A percentile compares a stretch with the other conserved stretches of the same genome.
Evolutionary conservation across 2,888 invertebrate genomes (phyloP).

Genomic region (Cantharis lateralis): DNA sequence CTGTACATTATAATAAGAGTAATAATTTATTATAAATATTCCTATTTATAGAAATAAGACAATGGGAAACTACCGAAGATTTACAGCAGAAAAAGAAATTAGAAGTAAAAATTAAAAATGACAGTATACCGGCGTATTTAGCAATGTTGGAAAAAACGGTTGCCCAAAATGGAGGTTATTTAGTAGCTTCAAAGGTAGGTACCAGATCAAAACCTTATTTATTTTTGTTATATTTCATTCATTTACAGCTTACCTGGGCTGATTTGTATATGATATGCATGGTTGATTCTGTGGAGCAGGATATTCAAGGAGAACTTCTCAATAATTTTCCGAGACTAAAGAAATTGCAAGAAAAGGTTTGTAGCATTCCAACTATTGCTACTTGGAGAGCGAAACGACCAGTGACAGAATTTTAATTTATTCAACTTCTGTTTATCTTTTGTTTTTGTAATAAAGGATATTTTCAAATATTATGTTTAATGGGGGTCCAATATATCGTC

Average conservation of each 20-base stretch:
- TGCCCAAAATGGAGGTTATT: not conserved
- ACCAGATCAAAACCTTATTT: not conserved
- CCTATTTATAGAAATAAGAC: not conserved
- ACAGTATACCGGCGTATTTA: not conserved
- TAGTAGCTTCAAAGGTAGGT: not conserved
- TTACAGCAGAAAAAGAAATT: not conserved
- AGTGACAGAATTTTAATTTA: conserved; percentile 30
- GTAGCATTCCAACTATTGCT: conserved; percentile 62
- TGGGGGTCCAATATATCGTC: too few relatives aligned
- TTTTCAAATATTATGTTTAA: too few relatives aligned
- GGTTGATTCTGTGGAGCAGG: conserved; percentile 64
- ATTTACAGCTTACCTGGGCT: not conserved
- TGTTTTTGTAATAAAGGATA: too few relatives aligned
- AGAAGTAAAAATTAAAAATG: not conserved
- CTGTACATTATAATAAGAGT: too few relatives aligned
- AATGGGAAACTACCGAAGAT: not conserved
- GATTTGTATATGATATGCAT: conserved; percentile 41
- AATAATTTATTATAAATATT: too few relatives aligned
- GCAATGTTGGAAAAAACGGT: not conserved
- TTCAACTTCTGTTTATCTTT: not conserved
- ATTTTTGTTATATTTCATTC: not conserved
- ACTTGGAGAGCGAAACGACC: conserved; percentile 68
- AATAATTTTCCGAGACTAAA: conserved; percentile 63
- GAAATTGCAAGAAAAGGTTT: conserved; percentile 60
- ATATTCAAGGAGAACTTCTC: conserved; percentile 59